phyloP scores from a whole-genome alignment of 2,888 invertebrate species.

The Gastracanthus pulcherrimus region DNA sequence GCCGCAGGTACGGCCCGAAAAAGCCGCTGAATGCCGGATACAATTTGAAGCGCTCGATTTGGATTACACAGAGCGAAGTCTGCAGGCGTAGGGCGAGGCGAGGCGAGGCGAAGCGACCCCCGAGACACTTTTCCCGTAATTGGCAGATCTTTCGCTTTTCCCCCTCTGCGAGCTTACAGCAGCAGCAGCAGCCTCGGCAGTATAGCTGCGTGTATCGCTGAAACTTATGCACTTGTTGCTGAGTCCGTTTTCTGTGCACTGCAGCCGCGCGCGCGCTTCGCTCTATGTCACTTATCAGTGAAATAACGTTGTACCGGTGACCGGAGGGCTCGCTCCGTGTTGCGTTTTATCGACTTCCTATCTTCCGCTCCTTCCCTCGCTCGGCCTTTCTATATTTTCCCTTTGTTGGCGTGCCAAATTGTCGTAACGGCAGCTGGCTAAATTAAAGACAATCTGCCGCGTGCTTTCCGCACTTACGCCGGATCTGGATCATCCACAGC shows the following conservation, averaged over 20 bases:
- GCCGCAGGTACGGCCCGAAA: too few species aligned
- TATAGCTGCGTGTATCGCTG: not conserved
- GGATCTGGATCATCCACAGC: too few species aligned
- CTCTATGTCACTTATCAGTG: too few species aligned
- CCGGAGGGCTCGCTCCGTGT: not conserved
- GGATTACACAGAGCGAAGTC: too few species aligned
- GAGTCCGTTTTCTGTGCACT: slow-evolving; percentile 6
- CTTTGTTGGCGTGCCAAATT: not conserved
- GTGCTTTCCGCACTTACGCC: too few species aligned
- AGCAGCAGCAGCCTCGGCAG: too few species aligned
- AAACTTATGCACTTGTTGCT: slow-evolving; percentile 11
- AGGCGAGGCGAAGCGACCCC: not conserved
- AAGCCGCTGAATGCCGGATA: too few species aligned
- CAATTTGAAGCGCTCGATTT: too few species aligned
- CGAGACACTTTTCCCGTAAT: slow-evolving; percentile 8
- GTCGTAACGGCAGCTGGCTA: not conserved
- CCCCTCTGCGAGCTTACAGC: too few species aligned
- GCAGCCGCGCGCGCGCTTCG: not conserved
- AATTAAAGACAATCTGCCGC: too few species aligned
- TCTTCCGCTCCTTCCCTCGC: not conserved
- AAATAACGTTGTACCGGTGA: too few species aligned
- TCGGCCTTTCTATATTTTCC: not conserved
- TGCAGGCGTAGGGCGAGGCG: not conserved
- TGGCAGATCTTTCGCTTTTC: not conserved
- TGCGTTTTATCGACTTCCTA: slow-evolving; percentile 10